Evolutionary conservation across 2,113 vertebrate genomes (phyloP), one percentile per base, ranked within the genome.

Genomic region (Malaclemys terrapin): DNA sequence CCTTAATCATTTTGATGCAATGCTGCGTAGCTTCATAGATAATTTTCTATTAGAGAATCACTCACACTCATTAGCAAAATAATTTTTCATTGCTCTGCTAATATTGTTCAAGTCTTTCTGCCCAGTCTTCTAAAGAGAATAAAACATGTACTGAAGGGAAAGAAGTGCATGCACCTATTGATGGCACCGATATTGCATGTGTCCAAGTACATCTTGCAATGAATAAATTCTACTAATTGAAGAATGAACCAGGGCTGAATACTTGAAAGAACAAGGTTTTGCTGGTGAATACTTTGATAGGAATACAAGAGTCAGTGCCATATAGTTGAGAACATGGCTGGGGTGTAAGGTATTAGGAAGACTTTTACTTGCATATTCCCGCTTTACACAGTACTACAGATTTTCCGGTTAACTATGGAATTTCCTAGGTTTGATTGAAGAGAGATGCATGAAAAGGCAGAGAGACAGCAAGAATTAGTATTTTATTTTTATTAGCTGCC

Each of bases 211-310:
- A 87, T 75, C 35, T 54, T 72, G 10, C 88, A 93, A 93, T 38
- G 89, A 90, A 86, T 72, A 14, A 27, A 42, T 38, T 42, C 84
- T 91, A 84, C 54, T 93, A 87, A 19, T 93, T 88, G 92, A 47
- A 38, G 50, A 24, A 91, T 2, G 2, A 89, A n/a, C 42, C 86
- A 85, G 89, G 88, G 57, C 47, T 87, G 81, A 84, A 57, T 83
- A 72, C 50, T 89, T 56, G 53, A 54, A 90, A 93, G 94, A 96
- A 82, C 1, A 59, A 57, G 54, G 85, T 95, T 96, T 91, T 69
- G 35, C 89, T 95, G 49, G 5, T 93, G 84, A 35, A 42, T 96
- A 31, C 47, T 87, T 90, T 84, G 57, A 3, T 87, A 88, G 87
- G 35, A 50, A 14, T 93, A 29, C 52, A 20, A 6, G 35, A 49